Base-by-base conservation (phyloP, 1,140 invertebrate genomes). In the Diorhabda elongata region DNA sequence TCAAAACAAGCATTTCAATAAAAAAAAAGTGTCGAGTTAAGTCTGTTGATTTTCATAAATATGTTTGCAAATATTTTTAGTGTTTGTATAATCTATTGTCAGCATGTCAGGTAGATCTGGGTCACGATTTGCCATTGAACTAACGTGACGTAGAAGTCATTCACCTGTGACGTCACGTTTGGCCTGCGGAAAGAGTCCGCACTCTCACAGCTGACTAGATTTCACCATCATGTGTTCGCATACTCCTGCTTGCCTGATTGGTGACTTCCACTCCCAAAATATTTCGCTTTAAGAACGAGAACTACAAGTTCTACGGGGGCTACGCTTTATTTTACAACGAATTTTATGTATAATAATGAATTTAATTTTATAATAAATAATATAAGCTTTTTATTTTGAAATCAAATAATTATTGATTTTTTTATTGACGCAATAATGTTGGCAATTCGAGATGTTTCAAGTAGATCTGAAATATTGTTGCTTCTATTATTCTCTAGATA, bases 61-160 rank as follows among this genome's bases (percentile, higher is more conserved):
- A 26, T 26, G 47, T 52, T 52, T 52, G 47, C 47, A 52, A 52
- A 52, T 52, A 6, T n/a, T 52, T 52, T n/a, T 3, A 26, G n/a
- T n/a, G n/a, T 52, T 52, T 52, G 47, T n/a, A 52, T n/a, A 52
- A 52, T 52, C 47, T 52, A 52, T 52, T 52, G 47, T 52, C 47
- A 52, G 47, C 47, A 52, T 52, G 47, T 52, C 47, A 52, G 47
- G 47, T 52, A 79, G 79, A 81, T 81, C 79, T 81, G 80, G 79
- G 80, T 81, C 80, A 78, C 78, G 79, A 81, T 81, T 81, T 81
- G 79, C 80, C 80, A 81, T 81, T 81, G 80, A 81, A 81, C 80
- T 77, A 77, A 71, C 72, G 75, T 80, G 79, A 81, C 78, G 79
- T 80, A 75, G 74, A 71, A 73, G 78, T 80, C 80, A 79, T 80